Base-by-base conservation (phyloP, 2,888 invertebrate genomes). In the Tenthredo amoena region DNA sequence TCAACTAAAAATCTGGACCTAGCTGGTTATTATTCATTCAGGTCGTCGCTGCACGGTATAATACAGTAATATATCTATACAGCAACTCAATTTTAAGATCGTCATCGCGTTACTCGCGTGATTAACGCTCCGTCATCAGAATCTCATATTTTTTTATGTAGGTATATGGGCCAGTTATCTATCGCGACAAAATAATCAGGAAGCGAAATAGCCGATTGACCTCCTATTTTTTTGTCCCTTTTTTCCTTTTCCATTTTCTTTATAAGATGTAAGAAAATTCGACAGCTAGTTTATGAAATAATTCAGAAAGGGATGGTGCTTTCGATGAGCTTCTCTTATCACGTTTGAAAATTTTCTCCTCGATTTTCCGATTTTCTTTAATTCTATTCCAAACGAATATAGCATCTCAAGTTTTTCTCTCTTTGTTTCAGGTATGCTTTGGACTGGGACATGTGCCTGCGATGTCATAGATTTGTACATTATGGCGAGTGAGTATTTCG, bases 351-450 rank as follows among this genome's bases (percentile, higher is more conserved):
- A n/a, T n/a, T 15, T 6, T 71, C 34, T 71, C 37, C 9, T 5
- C 34, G 71, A 2, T 26, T 40, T 74, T n/a, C 5, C n/a, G 10
- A 47, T 74, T 43, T 40, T 26, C 21, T 15, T 26, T 15, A 77
- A 31, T 31, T 26, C 18, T 47, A 31, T 12, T 72, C 3, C 43
- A 9, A 37, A 43, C 2, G 26, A 43, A 21, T 55, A 5, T 55
- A 5, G n/a, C 5, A 68, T 55, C 12, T 62, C n/a, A 62, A 81
- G 5, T n/a, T 58, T 37, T 9, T 37, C 15, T 21, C 21, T 62
- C 43, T 83, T 47, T 83, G 83, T 83, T 83, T 34, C 83, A 83
- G 83, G 83, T 83, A 83, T 71, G 83, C 83, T 55, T 83, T 83
- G 68, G 83, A 83, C 50, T 83, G 68, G 83, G 47, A 31, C 15